A percentile compares a stretch with the other conserved stretches of the same genome.
Conservation (phyloP, 2,113 vertebrate genomes). For the Oncorhynchus masou region DNA sequence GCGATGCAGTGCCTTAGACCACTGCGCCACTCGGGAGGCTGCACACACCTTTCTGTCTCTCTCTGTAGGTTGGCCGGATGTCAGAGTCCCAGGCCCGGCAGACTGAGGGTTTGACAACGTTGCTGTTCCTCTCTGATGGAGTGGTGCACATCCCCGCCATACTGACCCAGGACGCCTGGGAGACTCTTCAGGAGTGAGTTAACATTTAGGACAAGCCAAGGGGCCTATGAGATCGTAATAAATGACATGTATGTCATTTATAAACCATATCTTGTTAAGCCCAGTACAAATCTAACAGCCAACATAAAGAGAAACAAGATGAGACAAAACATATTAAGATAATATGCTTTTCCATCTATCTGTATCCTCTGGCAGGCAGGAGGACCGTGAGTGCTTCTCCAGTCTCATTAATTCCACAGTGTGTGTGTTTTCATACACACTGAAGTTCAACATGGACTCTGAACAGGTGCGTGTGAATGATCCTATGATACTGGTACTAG, state of each 20-base stretch:
- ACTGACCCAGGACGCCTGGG: not conserved
- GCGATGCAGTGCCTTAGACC: too few relatives aligned
- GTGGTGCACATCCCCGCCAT: conserved; percentile 1
- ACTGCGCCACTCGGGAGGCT: too few relatives aligned
- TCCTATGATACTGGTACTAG: not conserved
- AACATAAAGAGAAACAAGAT: too few relatives aligned
- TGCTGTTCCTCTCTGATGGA: not conserved
- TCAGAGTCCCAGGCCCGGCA: not conserved
- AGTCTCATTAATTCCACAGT: conserved; percentile 1
- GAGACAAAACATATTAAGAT: too few relatives aligned
- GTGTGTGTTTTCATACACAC: not conserved
- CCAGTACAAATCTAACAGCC: too few relatives aligned
- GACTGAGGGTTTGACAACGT: not conserved
- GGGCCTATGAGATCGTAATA: not conserved
- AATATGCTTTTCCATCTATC: not conserved
- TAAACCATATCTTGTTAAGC: too few relatives aligned
- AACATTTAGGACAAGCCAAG: not conserved
- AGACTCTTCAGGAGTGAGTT: conserved; percentile 1
- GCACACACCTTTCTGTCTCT: not conserved
- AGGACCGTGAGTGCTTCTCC: not conserved
- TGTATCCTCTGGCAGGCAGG: not conserved
- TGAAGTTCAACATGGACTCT: not conserved
- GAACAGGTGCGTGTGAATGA: not conserved
- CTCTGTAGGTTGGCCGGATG: not conserved
- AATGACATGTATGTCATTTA: not conserved